phyloP scores from a whole-genome alignment of 2,113 vertebrate species.

The Alligator mississippiensis region DNA sequence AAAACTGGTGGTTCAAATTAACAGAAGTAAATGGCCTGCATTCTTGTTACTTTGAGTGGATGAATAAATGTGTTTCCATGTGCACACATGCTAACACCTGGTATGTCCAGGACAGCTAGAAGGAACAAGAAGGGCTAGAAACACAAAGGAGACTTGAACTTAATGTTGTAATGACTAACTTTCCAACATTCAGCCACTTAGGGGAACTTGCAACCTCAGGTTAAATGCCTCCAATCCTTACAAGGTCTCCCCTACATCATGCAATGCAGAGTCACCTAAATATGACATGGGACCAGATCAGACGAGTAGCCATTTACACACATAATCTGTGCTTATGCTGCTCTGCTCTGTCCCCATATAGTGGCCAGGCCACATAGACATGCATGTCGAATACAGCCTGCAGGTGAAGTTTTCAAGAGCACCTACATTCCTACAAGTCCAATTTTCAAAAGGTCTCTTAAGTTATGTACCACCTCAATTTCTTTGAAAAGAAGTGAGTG shows the following conservation, averaged over 20 bases:
- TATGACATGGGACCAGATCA: background rate
- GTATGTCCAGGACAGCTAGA: too few relatives aligned
- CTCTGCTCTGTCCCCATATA: background rate
- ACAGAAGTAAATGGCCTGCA: too few relatives aligned
- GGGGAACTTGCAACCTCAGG: background rate
- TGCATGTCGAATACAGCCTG: background rate
- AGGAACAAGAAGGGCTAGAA: too few relatives aligned
- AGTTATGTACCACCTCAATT: background rate
- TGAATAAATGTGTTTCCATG: too few relatives aligned
- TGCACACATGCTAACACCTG: too few relatives aligned
- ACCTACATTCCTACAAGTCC: background rate
- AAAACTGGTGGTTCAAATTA: too few relatives aligned
- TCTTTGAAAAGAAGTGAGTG: background rate
- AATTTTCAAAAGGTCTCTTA: background rate
- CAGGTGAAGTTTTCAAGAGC: background rate
- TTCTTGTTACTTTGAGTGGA: too few relatives aligned
- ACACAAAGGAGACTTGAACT: too few relatives aligned
- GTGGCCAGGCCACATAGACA: background rate
- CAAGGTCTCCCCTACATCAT: background rate
- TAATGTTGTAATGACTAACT: too few relatives aligned
- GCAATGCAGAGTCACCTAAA: background rate
- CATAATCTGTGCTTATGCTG: background rate
- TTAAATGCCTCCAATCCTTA: background rate
- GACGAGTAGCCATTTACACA: background rate
- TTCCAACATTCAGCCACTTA: too few relatives aligned